Base-by-base conservation (phyloP, 2,888 invertebrate genomes). In the Gonocerus acuteangulatus region DNA sequence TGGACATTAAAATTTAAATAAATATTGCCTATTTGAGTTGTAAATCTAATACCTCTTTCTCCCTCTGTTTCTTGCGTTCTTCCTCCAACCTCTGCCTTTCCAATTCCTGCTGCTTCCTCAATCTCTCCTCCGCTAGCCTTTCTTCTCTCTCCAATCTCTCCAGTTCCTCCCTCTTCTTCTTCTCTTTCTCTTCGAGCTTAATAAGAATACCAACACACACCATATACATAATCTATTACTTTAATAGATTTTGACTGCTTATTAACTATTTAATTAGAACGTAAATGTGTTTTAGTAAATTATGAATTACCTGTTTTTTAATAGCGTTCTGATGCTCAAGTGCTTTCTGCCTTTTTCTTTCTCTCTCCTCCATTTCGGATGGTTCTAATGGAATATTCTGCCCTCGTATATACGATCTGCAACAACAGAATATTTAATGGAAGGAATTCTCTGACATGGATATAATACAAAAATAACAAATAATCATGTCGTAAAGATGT, bases 261-360 rank as follows among this genome's bases (percentile, higher is more conserved):
- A 34, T 34, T 7, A 34, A 34, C 9, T 34, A n/a, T n/a, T n/a
- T n/a, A n/a, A n/a, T n/a, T n/a, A n/a, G n/a, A n/a, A n/a, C n/a
- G n/a, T n/a, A n/a, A n/a, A n/a, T n/a, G n/a, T n/a, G n/a, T n/a
- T n/a, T n/a, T n/a, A n/a, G n/a, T n/a, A n/a, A 27, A 27, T 6
- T 15, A 19, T 42, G 7, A 11, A 32, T 15, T 56, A 94, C 77
- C 73, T 94, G 92, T 71, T 84, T 83, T 68, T 87, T 80, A 69
- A 93, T 89, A 13, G 88, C 90, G 64, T 86, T 84, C 74, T 95
- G 95, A 68, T 92, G 83, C 72, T 90, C 91, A 64, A 90, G 74
- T 0, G 92, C 92, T 74, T 87, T 86, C 65, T 89, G 84, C 22
- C 91, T 80, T 73, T 85, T 87, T 62, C 82, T 80, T 75, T 92